Base-by-base conservation (phyloP, 2,888 invertebrate genomes). In the Dynastes maya region DNA sequence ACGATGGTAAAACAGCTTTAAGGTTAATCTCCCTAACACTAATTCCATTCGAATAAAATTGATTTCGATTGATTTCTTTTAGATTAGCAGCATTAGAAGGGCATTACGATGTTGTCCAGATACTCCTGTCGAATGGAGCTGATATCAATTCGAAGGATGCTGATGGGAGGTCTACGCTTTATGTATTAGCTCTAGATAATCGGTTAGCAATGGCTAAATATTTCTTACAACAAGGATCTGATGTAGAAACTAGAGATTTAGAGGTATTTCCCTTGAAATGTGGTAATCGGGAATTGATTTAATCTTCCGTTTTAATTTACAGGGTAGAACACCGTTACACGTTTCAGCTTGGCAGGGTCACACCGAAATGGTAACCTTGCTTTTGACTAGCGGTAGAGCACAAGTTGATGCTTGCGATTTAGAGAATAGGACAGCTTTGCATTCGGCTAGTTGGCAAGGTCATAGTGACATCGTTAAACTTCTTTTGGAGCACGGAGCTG, bases 381-480 rank as follows among this genome's bases (percentile, higher is more conserved):
- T 83, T 37, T 91, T 98, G 70, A 93, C 93, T 83, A 85, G 83
- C 89, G 95, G 95, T n/a, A 93, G 94, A 75, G 97, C 97, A 1
- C 92, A 93, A 84, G 96, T 97, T 0, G 97, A 98, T 87, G 96
- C 96, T 0, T 93, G 95, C 81, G 97, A 97, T 89, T 92, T 95
- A 81, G 97, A 97, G 88, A 93, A 93, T 81, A 92, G 98, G 79
- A 97, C 97, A 0, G 96, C 98, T 0, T 89, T 98, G 81, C 98
- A 98, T 90, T 97, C 97, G 51, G 98, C 98, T 16, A 96, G 97
- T 74, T 98, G 98, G 98, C 96, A 98, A 86, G 98, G 98, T 0
- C 96, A 98, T 85, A 92, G 94, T 55, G 92, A 93, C 70, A 96
- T 96, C 58, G 96, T 98, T 82, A 92, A 94, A 79, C 90, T 97